Conservation (phyloP, 2,113 vertebrate genomes). For the Gymnogyps californianus region DNA sequence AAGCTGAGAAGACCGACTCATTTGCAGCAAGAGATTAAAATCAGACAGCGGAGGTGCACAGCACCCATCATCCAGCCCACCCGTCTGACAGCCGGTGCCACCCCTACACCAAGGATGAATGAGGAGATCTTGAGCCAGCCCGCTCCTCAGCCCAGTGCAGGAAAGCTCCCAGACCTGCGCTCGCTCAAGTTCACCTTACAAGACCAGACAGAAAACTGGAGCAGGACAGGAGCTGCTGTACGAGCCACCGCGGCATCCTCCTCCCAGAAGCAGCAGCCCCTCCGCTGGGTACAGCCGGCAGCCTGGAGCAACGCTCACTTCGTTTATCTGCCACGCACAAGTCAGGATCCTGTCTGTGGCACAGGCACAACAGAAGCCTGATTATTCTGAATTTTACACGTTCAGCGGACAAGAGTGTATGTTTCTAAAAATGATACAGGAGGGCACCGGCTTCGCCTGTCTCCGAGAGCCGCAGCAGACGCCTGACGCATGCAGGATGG, state of each 20-base stretch:
- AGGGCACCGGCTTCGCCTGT: no score
- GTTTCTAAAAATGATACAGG: accelerated
- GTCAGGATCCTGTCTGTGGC: background rate
- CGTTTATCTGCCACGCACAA: accelerated
- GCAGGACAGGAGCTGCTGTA: background rate
- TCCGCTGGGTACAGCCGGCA: background rate
- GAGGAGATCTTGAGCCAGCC: background rate
- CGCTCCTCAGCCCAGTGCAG: background rate
- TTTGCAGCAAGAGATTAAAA: background rate
- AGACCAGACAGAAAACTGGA: background rate
- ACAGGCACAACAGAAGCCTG: background rate
- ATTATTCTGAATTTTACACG: accelerated
- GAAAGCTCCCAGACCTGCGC: background rate
- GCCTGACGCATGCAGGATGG: accelerated
- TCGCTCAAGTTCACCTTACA: accelerated
- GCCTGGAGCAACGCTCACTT: background rate
- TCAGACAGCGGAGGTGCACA: background rate
- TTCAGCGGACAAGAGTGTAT: background rate
- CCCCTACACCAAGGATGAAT: background rate
- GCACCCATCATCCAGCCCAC: background rate
- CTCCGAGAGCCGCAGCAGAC: background rate
- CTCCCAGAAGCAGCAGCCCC: background rate
- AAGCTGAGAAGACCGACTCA: background rate
- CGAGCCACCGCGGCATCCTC: accelerated
- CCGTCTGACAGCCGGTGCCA: background rate